phyloP scores from a whole-genome alignment of 1,140 invertebrate genomes.

The Lysiphlebus fabarum region DNA sequence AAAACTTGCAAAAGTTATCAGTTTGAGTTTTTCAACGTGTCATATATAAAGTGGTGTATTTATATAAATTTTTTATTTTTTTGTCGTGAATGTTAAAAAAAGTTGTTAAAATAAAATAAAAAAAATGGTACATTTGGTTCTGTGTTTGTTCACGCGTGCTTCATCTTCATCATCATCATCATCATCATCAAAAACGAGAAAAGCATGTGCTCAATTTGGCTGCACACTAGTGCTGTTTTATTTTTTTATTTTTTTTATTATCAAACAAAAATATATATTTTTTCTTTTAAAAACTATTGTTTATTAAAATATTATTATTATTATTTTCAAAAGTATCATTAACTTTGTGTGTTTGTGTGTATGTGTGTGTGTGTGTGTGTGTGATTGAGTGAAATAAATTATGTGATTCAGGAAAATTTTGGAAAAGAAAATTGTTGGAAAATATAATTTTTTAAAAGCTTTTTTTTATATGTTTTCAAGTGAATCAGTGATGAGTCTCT shows the following conservation, averaged over 20 bases:
- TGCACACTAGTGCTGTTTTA: conserved; percentile 23
- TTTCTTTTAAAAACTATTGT: too few relatives aligned
- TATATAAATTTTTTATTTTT: neutral
- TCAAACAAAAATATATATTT: neutral
- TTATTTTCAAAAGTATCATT: too few relatives aligned
- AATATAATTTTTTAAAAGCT: neutral
- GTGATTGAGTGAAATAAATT: too few relatives aligned
- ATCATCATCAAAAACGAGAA: neutral
- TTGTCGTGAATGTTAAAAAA: too few relatives aligned
- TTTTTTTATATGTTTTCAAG: conserved; percentile 20
- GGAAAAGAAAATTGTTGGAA: too few relatives aligned
- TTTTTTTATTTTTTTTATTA: conserved; percentile 1
- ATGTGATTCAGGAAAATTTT: too few relatives aligned
- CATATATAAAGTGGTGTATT: neutral
- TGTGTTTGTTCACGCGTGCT: conserved; percentile 4
- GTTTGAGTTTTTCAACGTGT: neutral
- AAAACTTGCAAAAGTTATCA: neutral
- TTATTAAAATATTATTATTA: too few relatives aligned
- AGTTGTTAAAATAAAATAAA: too few relatives aligned
- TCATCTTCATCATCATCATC: neutral
- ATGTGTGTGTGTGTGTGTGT: too few relatives aligned
- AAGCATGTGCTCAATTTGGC: conserved; percentile 25
- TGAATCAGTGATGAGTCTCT: conserved; percentile 18
- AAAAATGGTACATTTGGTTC: neutral
- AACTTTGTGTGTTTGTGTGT: too few relatives aligned